Evolutionary conservation across 1,140 invertebrate genomes (phyloP), one percentile per base, ranked within the genome.

Genomic region (Drosophila murphyi): DNA sequence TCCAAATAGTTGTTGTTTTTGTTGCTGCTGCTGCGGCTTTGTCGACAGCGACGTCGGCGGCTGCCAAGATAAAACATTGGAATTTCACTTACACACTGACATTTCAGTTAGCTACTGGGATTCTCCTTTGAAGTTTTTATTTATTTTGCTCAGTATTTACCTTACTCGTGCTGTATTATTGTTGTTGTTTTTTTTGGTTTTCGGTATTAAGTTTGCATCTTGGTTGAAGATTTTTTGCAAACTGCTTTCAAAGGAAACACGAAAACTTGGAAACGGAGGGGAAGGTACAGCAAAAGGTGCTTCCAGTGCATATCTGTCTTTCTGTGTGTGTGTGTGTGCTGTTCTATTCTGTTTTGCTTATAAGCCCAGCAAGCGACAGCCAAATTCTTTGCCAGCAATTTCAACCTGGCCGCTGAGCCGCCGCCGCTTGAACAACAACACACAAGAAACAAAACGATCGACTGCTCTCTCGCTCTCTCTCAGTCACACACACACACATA

Each of bases 101-200:
- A 82, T 68, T 71, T 70, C 74, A 83, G 83, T 79, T 87, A 78
- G 82, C 82, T 87, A 87, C 82, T 87, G 82, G 83, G 81, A 85
- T 87, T 82, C 79, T 86, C 78, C 78, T 82, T 87, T 79, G 79
- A 82, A 85, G 81, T 85, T 87, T 79, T 80, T 87, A 82, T 87
- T 86, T 79, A 74, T 86, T 87, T 86, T 87, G 45, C 29, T 57
- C 59, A 76, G 77, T 86, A 79, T 87, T 86, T 87, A 82, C 82
- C 76, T 78, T 82, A 75, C 73, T 71, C 47, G 47, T 60, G 32
- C 29, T 60, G 65, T 63, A 61, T 65, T 61, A 64, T 73, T 60
- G 20, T 28, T 64, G 28, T 65, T 68, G 59, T 62, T 76, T 55
- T 72, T 55, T 39, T 76, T 73, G 67, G 7, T 57, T 45, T 70